Base-by-base conservation (phyloP, 2,888 invertebrate genomes). In the Leptura quadrifasciata region DNA sequence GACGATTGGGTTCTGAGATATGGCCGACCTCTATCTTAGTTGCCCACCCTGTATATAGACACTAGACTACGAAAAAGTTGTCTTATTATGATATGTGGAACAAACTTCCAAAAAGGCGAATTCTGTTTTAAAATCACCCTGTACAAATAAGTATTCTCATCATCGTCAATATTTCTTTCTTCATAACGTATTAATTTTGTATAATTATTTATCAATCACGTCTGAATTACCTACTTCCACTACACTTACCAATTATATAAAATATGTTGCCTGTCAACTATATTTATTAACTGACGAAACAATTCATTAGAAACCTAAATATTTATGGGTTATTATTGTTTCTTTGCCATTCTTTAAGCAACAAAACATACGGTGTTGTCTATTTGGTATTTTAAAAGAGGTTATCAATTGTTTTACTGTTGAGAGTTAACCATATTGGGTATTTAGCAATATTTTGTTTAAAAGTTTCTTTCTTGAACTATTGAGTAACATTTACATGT, bases 111-210 rank as follows among this genome's bases (percentile, higher is more conserved):
- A 31, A 31, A 31, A 31, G 4, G 8, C 6, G 27, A 31, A 31
- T 39, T 39, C 15, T 6, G 17, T n/a, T 15, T 47, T 47, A 47
- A 15, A 47, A 47, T 6, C n/a, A 47, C 47, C 5, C 47, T 12
- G 47, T 20, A 63, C 17, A 63, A 20, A 47, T 39, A 39, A n/a
- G n/a, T n/a, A n/a, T n/a, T n/a, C n/a, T n/a, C n/a, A n/a, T 69
- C 57, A 58, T 69, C 47, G 57, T 35, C 24, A 58, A 24, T 24
- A 54, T 68, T 68, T 68, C 54, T 68, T 68, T 68, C 54, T 55
- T 31, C 31, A 58, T 5, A 58, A 12, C 27, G n/a, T 39, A 24
- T 69, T 58, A 58, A 35, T 24, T 69, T 39, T 24, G n/a, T n/a
- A 17, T 58, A 39, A 63, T 63, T 57, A 58, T 27, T 35, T 68